These are phyloP conservation scores for Oryctolagus cuniculus DNA, from an alignment of 2,113 vertebrate species.

Conservation along the genomic window DNA sequence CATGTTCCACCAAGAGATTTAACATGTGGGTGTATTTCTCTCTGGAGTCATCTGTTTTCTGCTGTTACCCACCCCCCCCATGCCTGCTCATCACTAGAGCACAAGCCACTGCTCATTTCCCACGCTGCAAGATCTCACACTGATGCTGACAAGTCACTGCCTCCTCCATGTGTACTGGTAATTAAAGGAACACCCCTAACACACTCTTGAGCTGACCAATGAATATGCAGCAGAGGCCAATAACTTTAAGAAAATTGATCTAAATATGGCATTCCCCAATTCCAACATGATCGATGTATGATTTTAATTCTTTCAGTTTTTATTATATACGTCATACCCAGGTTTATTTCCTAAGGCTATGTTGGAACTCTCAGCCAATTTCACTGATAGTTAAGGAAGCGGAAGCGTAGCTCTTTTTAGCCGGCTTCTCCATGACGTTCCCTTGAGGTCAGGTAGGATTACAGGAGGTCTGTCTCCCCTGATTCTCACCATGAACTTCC, in stretches of 20 bases:
- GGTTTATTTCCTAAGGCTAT: neutral
- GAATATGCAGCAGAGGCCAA: neutral
- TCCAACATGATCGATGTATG: neutral
- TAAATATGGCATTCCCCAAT: neutral
- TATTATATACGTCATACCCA: neutral
- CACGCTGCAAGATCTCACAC: neutral
- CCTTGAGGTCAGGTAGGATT: neutral
- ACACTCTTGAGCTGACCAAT: neutral
- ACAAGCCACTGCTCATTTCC: neutral
- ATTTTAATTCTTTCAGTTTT: conserved; percentile 54
- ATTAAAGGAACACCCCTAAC: neutral
- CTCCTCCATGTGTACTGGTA: neutral
- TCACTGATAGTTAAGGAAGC: conserved; percentile 8
- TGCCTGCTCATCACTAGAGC: neutral
- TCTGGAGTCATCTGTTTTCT: neutral
- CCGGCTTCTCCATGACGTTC: neutral
- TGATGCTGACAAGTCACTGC: neutral
- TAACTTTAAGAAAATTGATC: too few species aligned
- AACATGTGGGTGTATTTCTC: neutral
- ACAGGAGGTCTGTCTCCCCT: neutral
- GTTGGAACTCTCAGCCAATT: neutral
- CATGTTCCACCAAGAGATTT: neutral
- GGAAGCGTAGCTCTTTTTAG: neutral
- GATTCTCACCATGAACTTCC: neutral
- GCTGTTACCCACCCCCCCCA: neutral